These are phyloP conservation scores for Timema podura DNA, from an alignment of 2,888 invertebrate genomes.

Conservation along the genomic window DNA sequence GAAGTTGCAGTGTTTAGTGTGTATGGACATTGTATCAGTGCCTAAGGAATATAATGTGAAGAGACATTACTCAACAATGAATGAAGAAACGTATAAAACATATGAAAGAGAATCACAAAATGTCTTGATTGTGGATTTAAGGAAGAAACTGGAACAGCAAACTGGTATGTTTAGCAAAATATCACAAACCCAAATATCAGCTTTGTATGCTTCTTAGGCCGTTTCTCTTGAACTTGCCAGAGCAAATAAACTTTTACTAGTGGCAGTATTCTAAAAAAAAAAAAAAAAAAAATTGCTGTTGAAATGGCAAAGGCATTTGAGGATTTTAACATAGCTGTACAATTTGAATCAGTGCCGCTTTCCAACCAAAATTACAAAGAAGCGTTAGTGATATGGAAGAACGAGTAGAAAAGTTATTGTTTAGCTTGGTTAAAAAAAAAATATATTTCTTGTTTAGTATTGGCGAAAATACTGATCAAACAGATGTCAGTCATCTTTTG, in stretches of 20 bases:
- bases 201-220: background rate
- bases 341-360: background rate
- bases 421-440: too few species aligned
- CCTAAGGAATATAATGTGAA: slow-evolving; percentile 9
- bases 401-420: too few species aligned
- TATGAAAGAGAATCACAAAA: background rate
- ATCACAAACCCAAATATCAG: background rate
- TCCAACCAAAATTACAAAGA: background rate
- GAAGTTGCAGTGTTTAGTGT: too few species aligned
- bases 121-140: slow-evolving; percentile 1
- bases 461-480: too few species aligned
- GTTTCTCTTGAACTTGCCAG: slow-evolving; percentile 11
- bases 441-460: too few species aligned
- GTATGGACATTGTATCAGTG: too few species aligned
- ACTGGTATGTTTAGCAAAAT: background rate
- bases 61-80: background rate
- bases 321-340: background rate
- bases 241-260: background rate
- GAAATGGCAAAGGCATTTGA: slow-evolving; percentile 4
- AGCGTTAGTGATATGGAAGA: too few species aligned
- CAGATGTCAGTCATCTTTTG: too few species aligned
- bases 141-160: background rate
- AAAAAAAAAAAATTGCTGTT: too few species aligned
- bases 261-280: background rate
- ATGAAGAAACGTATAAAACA: background rate